Evolutionary conservation across 2,888 invertebrate species (phyloP).

Genomic region (Caenorhabditis sulstoni): DNA sequence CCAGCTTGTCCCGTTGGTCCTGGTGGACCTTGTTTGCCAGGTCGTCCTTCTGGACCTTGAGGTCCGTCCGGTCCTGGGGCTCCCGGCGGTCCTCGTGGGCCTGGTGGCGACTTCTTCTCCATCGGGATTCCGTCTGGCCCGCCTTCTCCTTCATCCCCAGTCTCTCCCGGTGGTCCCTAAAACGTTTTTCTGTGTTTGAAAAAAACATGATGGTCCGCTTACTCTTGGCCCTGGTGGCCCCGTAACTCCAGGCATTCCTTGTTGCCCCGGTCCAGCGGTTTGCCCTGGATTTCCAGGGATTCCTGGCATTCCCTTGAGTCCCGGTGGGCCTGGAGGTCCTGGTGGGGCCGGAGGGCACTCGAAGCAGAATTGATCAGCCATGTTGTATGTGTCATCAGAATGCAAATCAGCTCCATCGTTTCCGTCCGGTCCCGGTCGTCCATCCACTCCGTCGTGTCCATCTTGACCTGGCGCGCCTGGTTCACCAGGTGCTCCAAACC

Average conservation of each 20-base stretch:
- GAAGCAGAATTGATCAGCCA: conserved; percentile 67
- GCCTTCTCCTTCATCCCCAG: conserved; percentile 68
- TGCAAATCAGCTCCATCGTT: conserved; percentile 58
- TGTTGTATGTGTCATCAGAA: conserved; percentile 46
- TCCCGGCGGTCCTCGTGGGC: conserved; percentile 68
- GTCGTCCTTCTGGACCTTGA: conserved; percentile 59
- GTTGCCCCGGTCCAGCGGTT: conserved; percentile 53
- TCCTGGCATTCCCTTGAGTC: conserved; percentile 66
- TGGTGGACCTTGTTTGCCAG: conserved; percentile 62
- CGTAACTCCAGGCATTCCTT: conserved; percentile 56
- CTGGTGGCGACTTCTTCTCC: conserved; percentile 65
- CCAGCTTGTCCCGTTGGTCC: conserved; percentile 69
- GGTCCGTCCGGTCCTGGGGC: conserved; percentile 56
- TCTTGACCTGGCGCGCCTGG: conserved; percentile 64
- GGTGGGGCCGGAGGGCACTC: conserved; percentile 66
- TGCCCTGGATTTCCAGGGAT: conserved; percentile 58
- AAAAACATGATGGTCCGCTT: neutral
- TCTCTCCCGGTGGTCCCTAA: conserved; percentile 66
- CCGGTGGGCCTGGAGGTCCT: conserved; percentile 65
- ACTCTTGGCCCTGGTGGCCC: conserved; percentile 66
- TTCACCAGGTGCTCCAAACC: conserved; percentile 70
- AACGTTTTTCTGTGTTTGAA: neutral
- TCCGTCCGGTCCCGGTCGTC: conserved; percentile 61
- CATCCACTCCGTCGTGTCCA: conserved; percentile 63
- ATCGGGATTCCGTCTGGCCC: conserved; percentile 68